Evolutionary conservation across 2,888 invertebrate genomes (phyloP).

Genomic region (Troides helena): DNA sequence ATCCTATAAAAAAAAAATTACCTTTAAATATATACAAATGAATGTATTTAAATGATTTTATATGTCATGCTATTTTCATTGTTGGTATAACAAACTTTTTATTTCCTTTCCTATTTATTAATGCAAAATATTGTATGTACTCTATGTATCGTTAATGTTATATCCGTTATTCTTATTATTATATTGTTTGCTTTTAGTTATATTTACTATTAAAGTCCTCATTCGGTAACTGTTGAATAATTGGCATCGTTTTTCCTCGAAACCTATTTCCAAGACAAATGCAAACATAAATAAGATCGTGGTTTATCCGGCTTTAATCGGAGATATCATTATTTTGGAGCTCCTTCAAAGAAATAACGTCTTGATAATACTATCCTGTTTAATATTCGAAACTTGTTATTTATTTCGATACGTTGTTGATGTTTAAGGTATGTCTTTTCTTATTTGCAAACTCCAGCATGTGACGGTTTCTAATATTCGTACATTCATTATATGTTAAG

Average conservation of each 20-base stretch:
- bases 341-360: constrained; percentile 16
- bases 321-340: constrained; percentile 25
- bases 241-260: constrained; percentile 8
- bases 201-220: not conserved
- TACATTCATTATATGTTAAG: no score
- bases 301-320: constrained; percentile 26
- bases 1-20: no score
- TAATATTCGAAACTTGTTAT: constrained; percentile 8
- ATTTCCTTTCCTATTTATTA: no score
- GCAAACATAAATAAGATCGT: constrained; percentile 26
- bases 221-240: constrained; percentile 12
- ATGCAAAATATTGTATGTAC: no score
- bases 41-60: no score
- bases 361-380: not conserved
- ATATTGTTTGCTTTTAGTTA: not conserved
- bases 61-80: no score
- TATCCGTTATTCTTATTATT: not conserved
- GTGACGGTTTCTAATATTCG: no score
- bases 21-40: no score
- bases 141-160: no score
- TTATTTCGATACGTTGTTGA: not conserved
- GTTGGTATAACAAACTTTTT: no score
- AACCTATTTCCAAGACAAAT: constrained; percentile 21
- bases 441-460: no score
- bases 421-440: not conserved